A percentile compares a stretch with the other conserved stretches of the same genome.
Evolutionary conservation across 2,888 invertebrate genomes (phyloP).

Genomic region (Oscheius sp.): DNA sequence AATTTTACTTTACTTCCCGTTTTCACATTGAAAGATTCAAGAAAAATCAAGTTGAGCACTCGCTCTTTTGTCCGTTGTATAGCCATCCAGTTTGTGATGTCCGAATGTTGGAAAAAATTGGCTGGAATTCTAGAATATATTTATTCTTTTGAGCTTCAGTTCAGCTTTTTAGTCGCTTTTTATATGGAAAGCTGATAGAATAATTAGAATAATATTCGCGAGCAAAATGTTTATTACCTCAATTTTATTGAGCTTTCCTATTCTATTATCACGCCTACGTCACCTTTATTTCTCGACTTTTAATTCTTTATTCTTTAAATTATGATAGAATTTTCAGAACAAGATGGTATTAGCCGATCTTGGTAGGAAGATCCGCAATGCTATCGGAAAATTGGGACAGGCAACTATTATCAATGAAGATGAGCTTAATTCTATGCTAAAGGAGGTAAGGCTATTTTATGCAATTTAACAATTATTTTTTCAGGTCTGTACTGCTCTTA

Average conservation of each 20-base stretch:
- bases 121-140: too few relatives aligned
- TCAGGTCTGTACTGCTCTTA: constrained; percentile 87
- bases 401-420: constrained; percentile 72
- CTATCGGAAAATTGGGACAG: constrained; percentile 88
- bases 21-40: too few relatives aligned
- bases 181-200: too few relatives aligned
- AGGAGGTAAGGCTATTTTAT: constrained; percentile 72
- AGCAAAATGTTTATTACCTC: not conserved
- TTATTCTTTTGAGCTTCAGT: too few relatives aligned
- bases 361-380: constrained; percentile 98
- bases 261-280: too few relatives aligned
- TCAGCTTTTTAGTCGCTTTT: too few relatives aligned
- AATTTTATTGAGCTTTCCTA: not conserved
- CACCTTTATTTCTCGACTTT: not conserved
- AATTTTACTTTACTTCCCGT: too few relatives aligned
- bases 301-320: not conserved
- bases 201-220: too few relatives aligned
- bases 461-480: not conserved
- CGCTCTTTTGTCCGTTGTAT: too few relatives aligned
- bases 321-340: not conserved
- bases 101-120: too few relatives aligned
- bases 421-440: constrained; percentile 98
- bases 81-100: too few relatives aligned
- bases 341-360: constrained; percentile 98
- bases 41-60: too few relatives aligned